A percentile compares a stretch with the other conserved stretches of the same genome.
Conservation (phyloP, 2,113 vertebrate species). For the Daphoenositta chrysoptera region DNA sequence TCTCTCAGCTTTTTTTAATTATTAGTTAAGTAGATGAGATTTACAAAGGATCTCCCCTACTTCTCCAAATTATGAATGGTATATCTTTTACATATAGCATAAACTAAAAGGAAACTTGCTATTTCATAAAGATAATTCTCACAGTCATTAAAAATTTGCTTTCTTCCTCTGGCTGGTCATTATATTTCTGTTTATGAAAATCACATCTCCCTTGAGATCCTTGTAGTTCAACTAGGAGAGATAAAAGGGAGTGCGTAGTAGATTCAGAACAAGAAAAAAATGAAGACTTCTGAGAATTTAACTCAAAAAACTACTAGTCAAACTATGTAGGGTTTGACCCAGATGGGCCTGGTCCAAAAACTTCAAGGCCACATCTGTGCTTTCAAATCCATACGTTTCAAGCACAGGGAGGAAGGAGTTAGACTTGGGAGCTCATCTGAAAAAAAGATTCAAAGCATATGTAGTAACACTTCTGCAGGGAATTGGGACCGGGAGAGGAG, state of each 20-base stretch:
- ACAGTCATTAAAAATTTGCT: constrained; percentile 50
- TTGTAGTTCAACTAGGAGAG: constrained; percentile 63
- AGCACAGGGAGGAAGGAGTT: constrained; percentile 19
- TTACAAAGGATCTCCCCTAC: not conserved
- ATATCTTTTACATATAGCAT: not conserved
- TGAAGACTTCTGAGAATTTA: constrained; percentile 33
- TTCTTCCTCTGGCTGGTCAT: constrained; percentile 65
- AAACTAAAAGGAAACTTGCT: not conserved
- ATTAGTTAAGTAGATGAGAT: not conserved
- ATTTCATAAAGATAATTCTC: constrained; percentile 22
- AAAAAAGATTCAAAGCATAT: constrained; percentile 48
- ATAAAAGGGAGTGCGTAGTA: constrained; percentile 69
- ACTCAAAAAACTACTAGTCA: constrained; percentile 31
- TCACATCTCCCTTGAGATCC: constrained; percentile 66
- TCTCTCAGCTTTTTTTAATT: not conserved
- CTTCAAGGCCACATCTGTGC: constrained; percentile 49
- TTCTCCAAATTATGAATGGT: not conserved
- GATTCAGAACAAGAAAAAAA: constrained; percentile 47
- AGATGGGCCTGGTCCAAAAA: constrained; percentile 41
- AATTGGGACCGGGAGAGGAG: constrained; percentile 9
- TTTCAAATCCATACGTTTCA: constrained; percentile 31
- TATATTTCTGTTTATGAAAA: constrained; percentile 75
- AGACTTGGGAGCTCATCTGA: constrained; percentile 53
- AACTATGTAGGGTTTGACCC: constrained; percentile 36
- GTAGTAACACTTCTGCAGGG: constrained; percentile 49